These are phyloP conservation scores for Lepidurus arcticus DNA, from an alignment of 1,140 invertebrate genomes.

Conservation along the genomic window DNA sequence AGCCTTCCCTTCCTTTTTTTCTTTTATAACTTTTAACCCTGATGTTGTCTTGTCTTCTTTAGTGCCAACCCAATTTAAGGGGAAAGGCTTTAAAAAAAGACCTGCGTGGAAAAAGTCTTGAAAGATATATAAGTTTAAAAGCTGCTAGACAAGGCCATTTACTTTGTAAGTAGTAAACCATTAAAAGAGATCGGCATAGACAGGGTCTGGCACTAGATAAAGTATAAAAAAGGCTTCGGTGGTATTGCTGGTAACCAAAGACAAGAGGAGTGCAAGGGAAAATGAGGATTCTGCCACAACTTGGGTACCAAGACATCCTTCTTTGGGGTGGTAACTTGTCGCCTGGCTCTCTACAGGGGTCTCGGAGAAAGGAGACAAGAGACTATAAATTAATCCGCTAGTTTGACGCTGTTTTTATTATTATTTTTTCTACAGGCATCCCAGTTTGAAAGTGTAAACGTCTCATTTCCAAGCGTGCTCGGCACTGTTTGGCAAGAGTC, in stretches of 20 bases:
- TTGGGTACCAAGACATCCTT: not conserved
- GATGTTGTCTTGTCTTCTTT: slow-evolving; percentile 14
- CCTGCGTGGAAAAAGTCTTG: too few relatives aligned
- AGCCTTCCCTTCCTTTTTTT: not conserved
- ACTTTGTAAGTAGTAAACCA: not conserved
- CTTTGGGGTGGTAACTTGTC: slow-evolving; percentile 6
- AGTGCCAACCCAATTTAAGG: not conserved
- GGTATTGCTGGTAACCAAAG: slow-evolving; percentile 7
- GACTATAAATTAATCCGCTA: not conserved
- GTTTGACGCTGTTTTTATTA: too few relatives aligned
- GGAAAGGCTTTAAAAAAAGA: too few relatives aligned
- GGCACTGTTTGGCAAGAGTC: not conserved
- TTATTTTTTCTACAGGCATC: too few relatives aligned
- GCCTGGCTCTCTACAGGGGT: not conserved
- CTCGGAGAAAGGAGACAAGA: not conserved
- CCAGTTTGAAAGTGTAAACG: not conserved
- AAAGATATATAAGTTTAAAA: not conserved
- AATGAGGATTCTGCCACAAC: slow-evolving; percentile 18
- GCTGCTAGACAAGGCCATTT: not conserved
- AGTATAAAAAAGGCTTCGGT: not conserved
- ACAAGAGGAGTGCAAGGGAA: slow-evolving; percentile 15
- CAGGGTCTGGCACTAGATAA: not conserved
- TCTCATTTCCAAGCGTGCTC: not conserved
- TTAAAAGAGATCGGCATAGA: not conserved
- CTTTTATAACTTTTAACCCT: not conserved